Evolutionary conservation across 2,797 vertebrate species (phyloP).

Genomic region (Bovichtus diacanthus): DNA sequence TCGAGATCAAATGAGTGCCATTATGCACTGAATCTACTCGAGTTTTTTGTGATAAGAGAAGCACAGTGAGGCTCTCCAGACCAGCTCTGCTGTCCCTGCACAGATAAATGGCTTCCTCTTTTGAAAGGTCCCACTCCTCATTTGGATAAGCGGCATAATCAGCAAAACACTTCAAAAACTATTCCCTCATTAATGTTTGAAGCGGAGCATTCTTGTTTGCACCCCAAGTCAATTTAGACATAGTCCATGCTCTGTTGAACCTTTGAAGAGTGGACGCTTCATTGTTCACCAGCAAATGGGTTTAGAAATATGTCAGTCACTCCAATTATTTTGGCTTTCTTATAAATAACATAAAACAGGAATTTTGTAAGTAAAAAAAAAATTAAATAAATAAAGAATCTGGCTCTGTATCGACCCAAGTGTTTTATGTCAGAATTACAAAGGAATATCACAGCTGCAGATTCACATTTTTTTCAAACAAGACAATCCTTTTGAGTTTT

Average conservation of each 20-base stretch:
- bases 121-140: constrained; percentile 79
- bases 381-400: constrained; percentile 17
- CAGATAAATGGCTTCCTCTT: constrained; percentile 85
- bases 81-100: constrained; percentile 72
- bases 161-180: constrained; percentile 72
- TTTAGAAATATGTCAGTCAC: constrained; percentile 41
- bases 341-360: constrained; percentile 45
- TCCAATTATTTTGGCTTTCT: constrained; percentile 28
- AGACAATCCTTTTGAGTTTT: constrained; percentile 60
- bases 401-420: constrained; percentile 37
- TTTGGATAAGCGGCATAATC: constrained; percentile 78
- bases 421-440: constrained; percentile 65
- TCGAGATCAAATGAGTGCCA: constrained; percentile 79
- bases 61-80: constrained; percentile 83
- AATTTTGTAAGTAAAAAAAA: constrained; percentile 23
- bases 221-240: constrained; percentile 54
- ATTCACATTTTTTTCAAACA: constrained; percentile 68
- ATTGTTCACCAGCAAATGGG: constrained; percentile 30
- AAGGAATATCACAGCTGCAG: constrained; percentile 58
- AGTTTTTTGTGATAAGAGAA: constrained; percentile 79
- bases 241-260: constrained; percentile 42
- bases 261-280: constrained; percentile 42
- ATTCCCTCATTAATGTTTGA: constrained; percentile 75
- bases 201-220: constrained; percentile 58
- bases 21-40: constrained; percentile 67